phyloP scores from a whole-genome alignment of 2,797 vertebrate genomes.

The Merluccius polli region DNA sequence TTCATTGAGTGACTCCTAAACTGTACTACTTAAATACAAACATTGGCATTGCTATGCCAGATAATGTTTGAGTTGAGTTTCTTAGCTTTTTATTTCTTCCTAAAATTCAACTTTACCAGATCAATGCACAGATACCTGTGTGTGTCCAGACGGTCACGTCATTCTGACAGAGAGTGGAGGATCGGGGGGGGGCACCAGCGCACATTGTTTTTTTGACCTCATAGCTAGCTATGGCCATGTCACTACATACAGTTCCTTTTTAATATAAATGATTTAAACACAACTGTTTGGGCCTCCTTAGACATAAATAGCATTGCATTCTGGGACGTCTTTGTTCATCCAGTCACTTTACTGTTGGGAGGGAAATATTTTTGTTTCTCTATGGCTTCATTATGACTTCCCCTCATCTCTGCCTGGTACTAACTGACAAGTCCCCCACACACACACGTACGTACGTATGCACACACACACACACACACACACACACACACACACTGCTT shows the following conservation, averaged over 20 bases:
- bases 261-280: background rate
- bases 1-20: no score
- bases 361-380: conserved; percentile 1
- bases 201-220: no score
- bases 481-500: conserved; percentile 1
- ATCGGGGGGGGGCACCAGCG: no score
- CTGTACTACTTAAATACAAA: no score
- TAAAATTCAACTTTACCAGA: no score
- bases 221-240: no score
- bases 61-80: no score
- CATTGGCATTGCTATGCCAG: no score
- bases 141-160: no score
- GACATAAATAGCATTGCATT: background rate
- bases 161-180: no score
- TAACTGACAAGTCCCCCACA: background rate
- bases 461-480: background rate
- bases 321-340: background rate
- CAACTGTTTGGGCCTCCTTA: background rate
- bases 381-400: background rate
- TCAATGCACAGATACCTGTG: no score
- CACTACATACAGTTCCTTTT: background rate
- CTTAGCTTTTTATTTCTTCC: no score
- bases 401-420: conserved; percentile 5
- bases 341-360: background rate
- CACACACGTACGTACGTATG: background rate